Evolutionary conservation across 1,140 invertebrate species (phyloP), one percentile per base, ranked within the genome.

Genomic region (Scaptomyza montana): DNA sequence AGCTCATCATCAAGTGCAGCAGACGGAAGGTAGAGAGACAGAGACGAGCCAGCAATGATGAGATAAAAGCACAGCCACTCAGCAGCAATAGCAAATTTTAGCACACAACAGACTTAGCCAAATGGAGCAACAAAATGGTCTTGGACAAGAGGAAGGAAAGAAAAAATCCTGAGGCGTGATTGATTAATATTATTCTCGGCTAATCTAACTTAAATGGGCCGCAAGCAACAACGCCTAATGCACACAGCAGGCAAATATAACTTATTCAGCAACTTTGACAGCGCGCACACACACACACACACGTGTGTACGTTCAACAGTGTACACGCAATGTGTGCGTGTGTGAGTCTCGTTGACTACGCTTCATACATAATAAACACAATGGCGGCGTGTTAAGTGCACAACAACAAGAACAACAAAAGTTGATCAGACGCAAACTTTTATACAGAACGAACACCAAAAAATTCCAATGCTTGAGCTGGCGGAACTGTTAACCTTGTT

Each of bases 111-210:
- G 78, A 65, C 67, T 76, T 67, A 73, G 65, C 64, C 82, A 87
- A 87, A 87, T 87, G 84, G 84, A 87, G 82, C 82, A 89, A 87
- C 82, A 87, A 87, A 87, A 89, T 84, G 80, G 19, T n/a, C 39
- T 25, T 59, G 49, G 49, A 55, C 63, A 50, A 36, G 33, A 9
- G 33, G 33, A 36, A 36, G 33, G 2, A 53, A 63, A 80, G 8
- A 36, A 53, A 63, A 84, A 89, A 89, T 89, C 80, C 79, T 79
- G 80, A 84, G 84, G 85, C 84, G 84, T 89, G 84, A 89, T 89
- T 89, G 84, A 89, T 89, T 89, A 89, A 89, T 89, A 89, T 89
- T 89, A 89, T 89, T 89, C 85, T 84, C 85, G 85, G 85, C 85
- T 89, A 89, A 89, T 89, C 84, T 89, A 89, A 89, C 84, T 89